Evolutionary conservation across 2,888 invertebrate species (phyloP).

Genomic region (Agrenia bidenticulata): DNA sequence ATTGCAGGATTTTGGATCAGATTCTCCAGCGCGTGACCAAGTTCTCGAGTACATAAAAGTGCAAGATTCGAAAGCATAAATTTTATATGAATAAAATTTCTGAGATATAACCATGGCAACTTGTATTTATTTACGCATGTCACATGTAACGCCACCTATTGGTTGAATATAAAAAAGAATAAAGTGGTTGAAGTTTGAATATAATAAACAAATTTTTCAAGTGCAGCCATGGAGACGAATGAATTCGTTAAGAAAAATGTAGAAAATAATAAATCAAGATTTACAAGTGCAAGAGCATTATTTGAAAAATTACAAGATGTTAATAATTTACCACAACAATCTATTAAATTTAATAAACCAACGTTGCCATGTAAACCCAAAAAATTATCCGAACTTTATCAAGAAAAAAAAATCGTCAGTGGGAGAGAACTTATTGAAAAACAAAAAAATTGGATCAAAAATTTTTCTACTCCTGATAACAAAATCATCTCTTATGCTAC

Average conservation of each 20-base stretch:
- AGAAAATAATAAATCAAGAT: neutral
- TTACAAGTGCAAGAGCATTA: conserved; percentile 61
- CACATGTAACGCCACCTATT: too few species aligned
- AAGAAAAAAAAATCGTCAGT: conserved; percentile 64
- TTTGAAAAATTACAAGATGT: conserved; percentile 73
- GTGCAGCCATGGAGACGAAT: neutral
- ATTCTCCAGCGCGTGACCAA: conserved; percentile 91
- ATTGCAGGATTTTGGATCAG: conserved; percentile 92
- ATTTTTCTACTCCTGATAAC: too few species aligned
- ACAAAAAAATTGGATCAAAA: conserved; percentile 88
- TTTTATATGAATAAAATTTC: too few species aligned
- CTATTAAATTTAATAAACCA: conserved; percentile 34
- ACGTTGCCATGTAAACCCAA: conserved; percentile 66
- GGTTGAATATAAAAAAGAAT: too few species aligned
- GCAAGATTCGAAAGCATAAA: conserved; percentile 31
- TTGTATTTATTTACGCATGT: too few species aligned
- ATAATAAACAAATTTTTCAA: too few species aligned
- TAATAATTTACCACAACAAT: conserved; percentile 26
- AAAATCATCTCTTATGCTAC: too few species aligned
- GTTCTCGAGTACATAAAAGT: conserved; percentile 88
- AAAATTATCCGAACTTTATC: too few species aligned
- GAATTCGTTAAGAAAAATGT: too few species aligned
- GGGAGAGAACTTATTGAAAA: conserved; percentile 77
- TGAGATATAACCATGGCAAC: too few species aligned
- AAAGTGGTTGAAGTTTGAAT: too few species aligned